Evolutionary conservation across 2,797 vertebrate species (phyloP).

Genomic region (Clamator glandarius): DNA sequence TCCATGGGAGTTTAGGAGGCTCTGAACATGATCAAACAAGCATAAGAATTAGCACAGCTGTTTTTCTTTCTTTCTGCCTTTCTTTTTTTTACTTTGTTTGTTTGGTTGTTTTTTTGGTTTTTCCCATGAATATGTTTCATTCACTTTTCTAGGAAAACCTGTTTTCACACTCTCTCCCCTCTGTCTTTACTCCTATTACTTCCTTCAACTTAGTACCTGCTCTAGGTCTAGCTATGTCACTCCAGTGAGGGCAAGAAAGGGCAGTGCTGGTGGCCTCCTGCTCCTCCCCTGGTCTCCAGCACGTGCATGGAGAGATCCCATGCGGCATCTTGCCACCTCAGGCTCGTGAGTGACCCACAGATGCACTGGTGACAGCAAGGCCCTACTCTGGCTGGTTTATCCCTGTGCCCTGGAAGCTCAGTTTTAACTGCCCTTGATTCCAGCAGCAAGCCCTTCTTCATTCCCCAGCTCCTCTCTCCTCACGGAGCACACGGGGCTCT

Average conservation of each 20-base stretch:
- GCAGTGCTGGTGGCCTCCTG: not conserved
- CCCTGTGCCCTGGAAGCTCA: not conserved
- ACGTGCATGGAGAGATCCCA: not conserved
- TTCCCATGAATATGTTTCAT: not conserved
- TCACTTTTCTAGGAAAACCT: conserved; percentile 1
- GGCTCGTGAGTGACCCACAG: not conserved
- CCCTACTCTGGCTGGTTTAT: not conserved
- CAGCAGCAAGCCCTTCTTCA: not conserved
- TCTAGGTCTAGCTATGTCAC: not conserved
- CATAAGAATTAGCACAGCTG: conserved; percentile 26
- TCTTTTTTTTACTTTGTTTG: not conserved
- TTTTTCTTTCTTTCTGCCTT: not conserved
- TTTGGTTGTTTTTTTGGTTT: not conserved
- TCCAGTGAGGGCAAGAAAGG: not conserved
- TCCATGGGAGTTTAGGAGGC: not conserved
- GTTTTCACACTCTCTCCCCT: not conserved
- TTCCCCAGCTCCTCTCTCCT: not conserved
- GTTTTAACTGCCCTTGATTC: not conserved
- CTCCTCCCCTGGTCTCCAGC: not conserved
- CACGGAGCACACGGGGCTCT: not conserved
- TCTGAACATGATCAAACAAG: conserved; percentile 50
- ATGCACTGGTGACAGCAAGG: fast-evolving
- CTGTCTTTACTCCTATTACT: not conserved
- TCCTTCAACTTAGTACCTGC: not conserved
- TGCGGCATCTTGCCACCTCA: fast-evolving